Conservation (phyloP, 2,797 vertebrate species). For the Nannoperca obscura region DNA sequence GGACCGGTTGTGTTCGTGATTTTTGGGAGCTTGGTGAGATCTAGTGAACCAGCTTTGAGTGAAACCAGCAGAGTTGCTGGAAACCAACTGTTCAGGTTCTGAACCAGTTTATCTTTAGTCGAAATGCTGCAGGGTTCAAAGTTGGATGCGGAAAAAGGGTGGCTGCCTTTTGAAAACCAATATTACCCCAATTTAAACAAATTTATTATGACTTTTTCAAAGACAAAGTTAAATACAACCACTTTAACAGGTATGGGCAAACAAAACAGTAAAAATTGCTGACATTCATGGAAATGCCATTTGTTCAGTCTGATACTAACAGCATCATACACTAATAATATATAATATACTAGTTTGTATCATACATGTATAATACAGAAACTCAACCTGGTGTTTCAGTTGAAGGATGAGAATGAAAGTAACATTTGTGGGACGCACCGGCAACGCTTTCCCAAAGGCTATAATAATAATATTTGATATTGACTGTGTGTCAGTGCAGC, state of each 20-base stretch:
- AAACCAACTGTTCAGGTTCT: too few species aligned
- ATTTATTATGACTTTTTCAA: constrained; percentile 27
- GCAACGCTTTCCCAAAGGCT: constrained; percentile 10
- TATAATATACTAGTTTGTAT: neutral
- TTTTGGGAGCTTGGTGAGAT: too few species aligned
- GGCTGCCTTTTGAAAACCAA: neutral
- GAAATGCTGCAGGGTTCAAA: too few species aligned
- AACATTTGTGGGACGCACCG: neutral
- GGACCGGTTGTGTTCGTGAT: too few species aligned
- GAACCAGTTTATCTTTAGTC: too few species aligned
- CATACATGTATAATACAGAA: neutral
- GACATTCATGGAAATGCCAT: neutral
- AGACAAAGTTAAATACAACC: neutral
- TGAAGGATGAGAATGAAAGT: too few species aligned
- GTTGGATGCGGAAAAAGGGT: too few species aligned
- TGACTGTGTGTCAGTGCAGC: neutral
- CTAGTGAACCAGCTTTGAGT: too few species aligned
- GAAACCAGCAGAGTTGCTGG: too few species aligned
- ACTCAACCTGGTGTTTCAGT: neutral
- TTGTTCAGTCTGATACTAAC: neutral
- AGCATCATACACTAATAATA: neutral
- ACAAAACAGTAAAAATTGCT: neutral
- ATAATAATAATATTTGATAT: neutral
- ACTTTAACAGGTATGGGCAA: too few species aligned
- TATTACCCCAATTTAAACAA: neutral